phyloP scores from a whole-genome alignment of 2,888 invertebrate genomes.

The Bugula neritina region DNA sequence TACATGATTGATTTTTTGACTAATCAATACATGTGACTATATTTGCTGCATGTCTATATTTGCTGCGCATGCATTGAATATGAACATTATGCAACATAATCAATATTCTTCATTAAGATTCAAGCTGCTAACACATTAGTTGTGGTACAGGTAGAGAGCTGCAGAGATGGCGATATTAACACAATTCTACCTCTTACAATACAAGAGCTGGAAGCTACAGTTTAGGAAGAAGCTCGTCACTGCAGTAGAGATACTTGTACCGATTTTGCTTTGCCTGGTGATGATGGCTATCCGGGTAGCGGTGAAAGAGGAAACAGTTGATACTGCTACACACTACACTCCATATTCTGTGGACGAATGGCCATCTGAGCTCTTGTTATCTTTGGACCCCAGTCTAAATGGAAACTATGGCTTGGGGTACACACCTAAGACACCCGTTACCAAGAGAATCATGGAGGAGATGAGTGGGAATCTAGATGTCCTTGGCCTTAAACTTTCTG shows the following conservation, averaged over 20 bases:
- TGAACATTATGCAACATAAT: no score
- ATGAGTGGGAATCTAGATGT: neutral
- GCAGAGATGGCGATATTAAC: constrained; percentile 32
- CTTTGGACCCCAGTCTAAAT: neutral
- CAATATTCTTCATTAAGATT: no score
- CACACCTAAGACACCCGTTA: constrained; percentile 34
- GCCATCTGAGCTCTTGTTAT: neutral
- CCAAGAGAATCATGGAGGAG: constrained; percentile 34
- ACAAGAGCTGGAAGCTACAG: constrained; percentile 78
- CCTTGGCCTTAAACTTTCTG: no score
- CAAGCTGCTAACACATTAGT: no score
- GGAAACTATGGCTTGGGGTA: constrained; percentile 28
- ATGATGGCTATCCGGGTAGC: constrained; percentile 65
- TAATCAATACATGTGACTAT: no score
- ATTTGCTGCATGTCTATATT: no score
- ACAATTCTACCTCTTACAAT: constrained; percentile 65
- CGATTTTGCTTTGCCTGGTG: constrained; percentile 55
- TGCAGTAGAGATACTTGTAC: constrained; percentile 59
- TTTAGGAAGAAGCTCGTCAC: constrained; percentile 67
- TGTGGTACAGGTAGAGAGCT: no score
- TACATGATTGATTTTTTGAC: no score
- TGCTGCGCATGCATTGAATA: no score
- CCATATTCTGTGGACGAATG: neutral
- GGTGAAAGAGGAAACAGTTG: neutral
- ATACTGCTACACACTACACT: neutral